Evolutionary conservation across 2,113 vertebrate genomes (phyloP), one percentile per base, ranked within the genome.

Genomic region (Pseudorasbora parva): DNA sequence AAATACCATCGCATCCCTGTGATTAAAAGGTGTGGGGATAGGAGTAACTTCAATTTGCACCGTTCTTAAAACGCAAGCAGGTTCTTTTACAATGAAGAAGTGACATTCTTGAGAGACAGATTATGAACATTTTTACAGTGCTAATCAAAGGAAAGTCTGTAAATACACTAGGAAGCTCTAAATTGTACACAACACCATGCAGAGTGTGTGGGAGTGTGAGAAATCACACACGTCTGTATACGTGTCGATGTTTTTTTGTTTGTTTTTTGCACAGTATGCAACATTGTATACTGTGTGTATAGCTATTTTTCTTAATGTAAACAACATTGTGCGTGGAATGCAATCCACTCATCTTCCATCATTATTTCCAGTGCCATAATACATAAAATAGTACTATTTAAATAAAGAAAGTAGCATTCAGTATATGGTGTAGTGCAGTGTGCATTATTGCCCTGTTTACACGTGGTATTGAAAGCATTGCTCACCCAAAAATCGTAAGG

Each of bases 11-110:
- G 14, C 47, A 49, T 45, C 47, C 41, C 37, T 23, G 59, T 60
- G 49, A 76, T 64, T 60, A 37, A 69, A 83, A 47, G 47, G 23
- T 41, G 71, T 43, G 69, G 37, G 51, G 80, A 62, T 77, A 69
- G 8, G 25, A 62, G 27, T 33, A 62, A 68, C 54, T 76, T 69
- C 21, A 68, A 72, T 72, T 72, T 47, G 69, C 69, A 47, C 69
- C 69, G 25, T 5, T 45, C 8, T 45, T 15, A 8, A 78, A 21
- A 62, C 37, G 23, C 27, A 54, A 1, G 7, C 17, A 77, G 33
- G 41, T 69, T 69, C 9, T n/a, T 5, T 47, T 72, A 72, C 37
- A 23, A 15, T 72, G 21, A 72, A 45, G 66, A 69, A 43, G 41
- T 25, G 5, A 41, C 30, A 76, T 57, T 54, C 47, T 37, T 37